phyloP scores from a whole-genome alignment of 2,797 vertebrate species.

The Propithecus deckenii region DNA sequence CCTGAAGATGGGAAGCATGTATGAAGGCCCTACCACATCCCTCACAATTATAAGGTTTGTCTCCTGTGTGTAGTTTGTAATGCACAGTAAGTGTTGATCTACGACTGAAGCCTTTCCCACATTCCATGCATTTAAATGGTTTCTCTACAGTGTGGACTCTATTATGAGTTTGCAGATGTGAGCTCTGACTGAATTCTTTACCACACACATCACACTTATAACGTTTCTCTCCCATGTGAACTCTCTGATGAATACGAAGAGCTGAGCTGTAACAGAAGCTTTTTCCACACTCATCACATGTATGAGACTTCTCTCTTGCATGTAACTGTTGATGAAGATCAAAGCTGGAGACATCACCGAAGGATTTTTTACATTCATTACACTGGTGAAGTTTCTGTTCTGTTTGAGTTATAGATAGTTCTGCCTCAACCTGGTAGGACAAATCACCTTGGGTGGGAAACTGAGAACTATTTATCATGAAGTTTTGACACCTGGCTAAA shows the following conservation, averaged over 20 bases:
- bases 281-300: slow-evolving; percentile 47
- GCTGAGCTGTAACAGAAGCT: slow-evolving; percentile 64
- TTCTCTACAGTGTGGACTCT: slow-evolving; percentile 17
- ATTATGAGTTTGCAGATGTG: slow-evolving; percentile 18
- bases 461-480: not conserved
- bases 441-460: not conserved
- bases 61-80: slow-evolving; percentile 36
- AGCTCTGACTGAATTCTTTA: slow-evolving; percentile 64
- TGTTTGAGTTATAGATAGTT: not conserved
- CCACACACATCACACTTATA: slow-evolving; percentile 66
- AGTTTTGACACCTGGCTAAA: slow-evolving; percentile 4
- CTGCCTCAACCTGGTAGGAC: not conserved
- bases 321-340: slow-evolving; percentile 6
- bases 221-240: slow-evolving; percentile 61
- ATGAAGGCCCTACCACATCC: slow-evolving; percentile 52
- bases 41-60: slow-evolving; percentile 55
- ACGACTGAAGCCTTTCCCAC: slow-evolving; percentile 27
- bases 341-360: not conserved
- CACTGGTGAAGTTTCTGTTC: not conserved
- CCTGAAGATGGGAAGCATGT: slow-evolving; percentile 50
- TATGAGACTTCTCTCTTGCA: slow-evolving; percentile 38
- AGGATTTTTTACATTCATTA: not conserved
- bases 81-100: slow-evolving; percentile 22
- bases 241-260: slow-evolving; percentile 65
- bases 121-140: slow-evolving; percentile 9